Evolutionary conservation across 1,140 invertebrate species (phyloP).

Genomic region (Venturia canescens): DNA sequence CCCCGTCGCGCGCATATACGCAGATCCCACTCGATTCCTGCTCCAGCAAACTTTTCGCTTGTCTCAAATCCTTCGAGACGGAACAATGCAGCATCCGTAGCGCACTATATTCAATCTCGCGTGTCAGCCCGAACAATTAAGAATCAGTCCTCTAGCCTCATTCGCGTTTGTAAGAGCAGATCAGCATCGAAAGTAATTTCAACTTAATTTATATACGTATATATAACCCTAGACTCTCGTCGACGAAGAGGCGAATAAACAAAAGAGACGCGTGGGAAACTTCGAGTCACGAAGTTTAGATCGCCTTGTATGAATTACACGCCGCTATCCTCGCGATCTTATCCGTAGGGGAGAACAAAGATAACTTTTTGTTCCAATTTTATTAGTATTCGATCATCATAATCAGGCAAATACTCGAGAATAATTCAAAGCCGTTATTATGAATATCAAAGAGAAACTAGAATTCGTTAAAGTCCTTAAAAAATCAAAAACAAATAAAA

Average conservation of each 20-base stretch:
- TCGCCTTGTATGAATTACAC: not conserved
- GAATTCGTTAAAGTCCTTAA: too few relatives aligned
- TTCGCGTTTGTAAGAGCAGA: not conserved
- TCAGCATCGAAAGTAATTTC: too few relatives aligned
- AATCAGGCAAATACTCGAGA: too few relatives aligned
- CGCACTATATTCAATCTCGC: not conserved
- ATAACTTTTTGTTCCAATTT: too few relatives aligned
- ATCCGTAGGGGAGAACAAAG: not conserved
- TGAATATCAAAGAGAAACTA: too few relatives aligned
- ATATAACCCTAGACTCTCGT: too few relatives aligned
- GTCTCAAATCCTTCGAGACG: not conserved
- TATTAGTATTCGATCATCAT: too few relatives aligned
- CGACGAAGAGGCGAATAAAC: not conserved
- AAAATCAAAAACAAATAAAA: too few relatives aligned
- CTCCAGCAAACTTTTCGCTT: not conserved
- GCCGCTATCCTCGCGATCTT: not conserved
- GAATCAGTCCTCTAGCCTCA: not conserved
- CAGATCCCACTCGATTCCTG: not conserved
- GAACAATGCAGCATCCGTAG: constrained; percentile 3
- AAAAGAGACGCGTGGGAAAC: constrained; percentile 6
- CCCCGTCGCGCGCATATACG: not conserved
- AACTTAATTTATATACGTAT: too few relatives aligned
- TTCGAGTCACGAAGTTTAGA: constrained; percentile 4
- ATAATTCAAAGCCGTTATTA: too few relatives aligned
- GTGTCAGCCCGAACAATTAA: not conserved